Base-by-base conservation (phyloP, 2,888 invertebrate species). In the Cosmopolites sordidus region DNA sequence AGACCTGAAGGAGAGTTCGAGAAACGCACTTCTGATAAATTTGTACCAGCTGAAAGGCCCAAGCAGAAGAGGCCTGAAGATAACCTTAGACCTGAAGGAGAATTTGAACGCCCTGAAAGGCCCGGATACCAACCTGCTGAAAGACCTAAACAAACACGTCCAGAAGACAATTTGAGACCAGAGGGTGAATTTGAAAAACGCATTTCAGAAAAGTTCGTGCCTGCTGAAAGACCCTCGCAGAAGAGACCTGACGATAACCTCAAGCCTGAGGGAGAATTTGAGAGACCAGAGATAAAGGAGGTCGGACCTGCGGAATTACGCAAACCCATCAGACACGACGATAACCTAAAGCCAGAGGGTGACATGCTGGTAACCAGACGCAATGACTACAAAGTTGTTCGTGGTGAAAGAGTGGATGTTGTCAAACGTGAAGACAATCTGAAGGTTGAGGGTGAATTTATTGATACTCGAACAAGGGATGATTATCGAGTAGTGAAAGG, bases 401-500 rank as follows among this genome's bases (percentile, higher is more conserved):
- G 75, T 48, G 83, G 81, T 5, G 86, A 86, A 65, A 74, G 83
- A 48, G 78, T 79, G 22, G 79, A 83, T 51, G 71, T 83, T 1
- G 78, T 82, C 1, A 78, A 69, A 64, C 83, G 80, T 59, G 81
- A 83, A 69, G 87, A 87, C 67, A 83, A 87, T 66, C 72, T 86
- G 1, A 80, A 77, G 66, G 76, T 81, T 14, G 73, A 78, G 69
- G 73, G 75, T 62, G 69, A 48, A 54, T 63, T 61, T 47, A 65
- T 61, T 42, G 66, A 68, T 51, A 55, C 54, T 1, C 60, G 65
- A 22, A 75, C 73, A 53, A 76, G 78, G 61, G 77, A 81, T 71
- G 77, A 82, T 65, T 78, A 80, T 53, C 76, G 74, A 22, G 76
- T 77, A 9, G 72, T 77, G 0, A 67, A 69, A 43, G 78, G 78